Base-by-base conservation (phyloP, 2,113 vertebrate species). In the Bagarius yarrelli region DNA sequence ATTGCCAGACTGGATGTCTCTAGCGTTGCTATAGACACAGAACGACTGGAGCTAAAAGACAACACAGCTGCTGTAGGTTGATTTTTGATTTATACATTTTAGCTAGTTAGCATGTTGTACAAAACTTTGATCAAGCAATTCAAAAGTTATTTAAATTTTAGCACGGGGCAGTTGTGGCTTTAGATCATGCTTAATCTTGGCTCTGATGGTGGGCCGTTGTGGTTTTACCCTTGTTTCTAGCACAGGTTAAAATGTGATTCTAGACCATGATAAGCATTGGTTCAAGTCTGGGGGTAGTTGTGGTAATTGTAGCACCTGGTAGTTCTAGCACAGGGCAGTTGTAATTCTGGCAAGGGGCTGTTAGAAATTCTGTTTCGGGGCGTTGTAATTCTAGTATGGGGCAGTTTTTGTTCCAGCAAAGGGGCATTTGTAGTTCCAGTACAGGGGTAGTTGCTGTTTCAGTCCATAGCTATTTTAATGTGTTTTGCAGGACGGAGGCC, bases 1-100 rank as follows among this genome's bases (percentile, higher is more conserved):
- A 99, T 98, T 0, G 95, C 97, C 52, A 94, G 93, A 66, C 92
- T 98, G 84, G 97, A 99, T 82, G 98, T 96, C 90, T 95, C 97
- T 71, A 99, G 93, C 80, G 95, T 99, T 86, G 95, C 95, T 83
- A 93, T 95, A 16, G 98, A 99, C 91, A 99, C 98, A 0, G 95
- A 97, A 84, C 95, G 91, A 83, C 89, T 98, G 81, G 96, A 97
- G 86, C 83, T 98, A 77, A 98, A 95, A 89, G 92, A 88, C 87
- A 93, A 87, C 87, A 60, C 86, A 27, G 75, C 4, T 83, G 81
- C 83, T 67, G 90, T 87, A 94, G 82, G 88, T 56, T 18, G 21
- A 25, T 50, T 60, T 36, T 60, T 59, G 18, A n/a, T 59, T 30
- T 18, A 25, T 19, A 57, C 32, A 16, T 9, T 11, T 34, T 1